These are phyloP conservation scores for Crematogaster levior DNA, from an alignment of 2,888 invertebrate species.

Conservation along the genomic window DNA sequence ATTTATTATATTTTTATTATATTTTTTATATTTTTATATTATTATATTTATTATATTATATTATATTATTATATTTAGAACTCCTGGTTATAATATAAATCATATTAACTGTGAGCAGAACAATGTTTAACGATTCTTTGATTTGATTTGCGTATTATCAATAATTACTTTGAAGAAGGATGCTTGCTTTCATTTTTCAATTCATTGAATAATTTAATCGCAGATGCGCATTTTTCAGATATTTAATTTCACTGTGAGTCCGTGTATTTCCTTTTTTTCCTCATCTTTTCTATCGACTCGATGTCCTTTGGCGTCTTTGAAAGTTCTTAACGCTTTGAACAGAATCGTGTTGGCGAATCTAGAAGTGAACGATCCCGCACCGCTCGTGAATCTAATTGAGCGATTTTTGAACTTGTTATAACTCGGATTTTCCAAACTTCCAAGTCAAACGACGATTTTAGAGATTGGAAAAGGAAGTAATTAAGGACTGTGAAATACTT, in stretches of 20 bases:
- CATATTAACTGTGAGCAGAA: neutral
- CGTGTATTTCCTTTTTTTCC: conserved; percentile 9
- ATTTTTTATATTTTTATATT: too few relatives aligned
- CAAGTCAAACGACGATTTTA: conserved; percentile 45
- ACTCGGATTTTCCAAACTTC: conserved; percentile 50
- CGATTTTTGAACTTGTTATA: conserved; percentile 65
- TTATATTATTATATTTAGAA: too few relatives aligned
- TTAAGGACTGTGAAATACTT: conserved; percentile 29
- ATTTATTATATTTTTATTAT: too few relatives aligned
- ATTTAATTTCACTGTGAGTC: conserved; percentile 36
- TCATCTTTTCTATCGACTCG: conserved; percentile 13
- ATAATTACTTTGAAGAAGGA: conserved; percentile 33
- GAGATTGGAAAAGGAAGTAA: conserved; percentile 30
- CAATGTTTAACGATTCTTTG: conserved; percentile 36
- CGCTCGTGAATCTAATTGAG: conserved; percentile 67
- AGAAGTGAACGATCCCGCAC: conserved; percentile 49
- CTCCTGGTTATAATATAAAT: neutral
- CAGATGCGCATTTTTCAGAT: conserved; percentile 29
- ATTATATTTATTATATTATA: too few relatives aligned
- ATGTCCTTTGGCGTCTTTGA: conserved; percentile 37
- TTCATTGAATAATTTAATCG: conserved; percentile 53
- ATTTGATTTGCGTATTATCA: conserved; percentile 25
- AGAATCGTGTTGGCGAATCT: conserved; percentile 37
- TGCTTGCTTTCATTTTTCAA: conserved; percentile 43
- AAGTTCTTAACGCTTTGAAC: conserved; percentile 66